phyloP scores from a whole-genome alignment of 2,888 invertebrate species.

The Saturnia japonica region DNA sequence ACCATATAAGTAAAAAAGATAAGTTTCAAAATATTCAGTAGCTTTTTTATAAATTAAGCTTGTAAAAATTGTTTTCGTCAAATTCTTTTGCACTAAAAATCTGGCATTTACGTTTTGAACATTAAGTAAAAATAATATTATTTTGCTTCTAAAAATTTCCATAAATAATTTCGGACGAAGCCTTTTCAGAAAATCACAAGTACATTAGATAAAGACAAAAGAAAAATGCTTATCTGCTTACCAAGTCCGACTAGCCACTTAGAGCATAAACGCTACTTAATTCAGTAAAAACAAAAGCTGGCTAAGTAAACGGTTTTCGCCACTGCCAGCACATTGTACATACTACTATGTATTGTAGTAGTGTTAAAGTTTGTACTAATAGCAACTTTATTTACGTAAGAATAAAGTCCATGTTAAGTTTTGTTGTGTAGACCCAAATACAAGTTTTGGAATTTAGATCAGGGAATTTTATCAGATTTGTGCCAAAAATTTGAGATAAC shows the following conservation, averaged over 20 bases:
- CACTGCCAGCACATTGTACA: conserved; percentile 49
- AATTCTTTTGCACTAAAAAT: not conserved
- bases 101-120: not conserved
- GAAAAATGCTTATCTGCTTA: conserved; percentile 48
- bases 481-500: conserved; percentile 23
- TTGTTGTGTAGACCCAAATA: conserved; percentile 11
- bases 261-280: conserved; percentile 60
- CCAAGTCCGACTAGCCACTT: conserved; percentile 58
- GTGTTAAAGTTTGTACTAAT: conserved; percentile 37
- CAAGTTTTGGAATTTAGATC: conserved; percentile 22
- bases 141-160: conserved; percentile 34
- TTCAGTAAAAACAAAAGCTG: conserved; percentile 66
- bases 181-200: conserved; percentile 38
- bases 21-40: too few relatives aligned
- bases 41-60: too few relatives aligned
- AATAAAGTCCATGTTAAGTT: conserved; percentile 17
- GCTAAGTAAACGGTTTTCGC: conserved; percentile 53
- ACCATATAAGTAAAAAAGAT: not conserved
- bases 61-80: not conserved
- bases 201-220: conserved; percentile 40
- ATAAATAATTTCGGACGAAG: conserved; percentile 38
- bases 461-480: conserved; percentile 23
- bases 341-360: conserved; percentile 26
- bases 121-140: conserved; percentile 33
- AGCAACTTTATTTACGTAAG: conserved; percentile 13